phyloP scores from a whole-genome alignment of 2,113 vertebrate species.

The Procavia capensis region DNA sequence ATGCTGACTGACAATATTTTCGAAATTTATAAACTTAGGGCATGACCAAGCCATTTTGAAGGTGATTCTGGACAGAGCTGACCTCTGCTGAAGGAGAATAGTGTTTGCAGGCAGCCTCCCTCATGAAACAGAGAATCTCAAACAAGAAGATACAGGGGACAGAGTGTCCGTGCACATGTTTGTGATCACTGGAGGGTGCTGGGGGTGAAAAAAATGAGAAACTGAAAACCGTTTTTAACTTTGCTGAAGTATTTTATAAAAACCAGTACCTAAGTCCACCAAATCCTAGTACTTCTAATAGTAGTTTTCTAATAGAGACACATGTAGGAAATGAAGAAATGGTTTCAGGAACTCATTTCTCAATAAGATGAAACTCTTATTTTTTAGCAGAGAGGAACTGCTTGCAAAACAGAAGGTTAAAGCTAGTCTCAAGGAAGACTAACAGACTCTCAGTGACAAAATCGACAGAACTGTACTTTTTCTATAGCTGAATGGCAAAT shows the following conservation, averaged over 20 bases:
- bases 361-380: neutral
- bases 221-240: constrained; percentile 34
- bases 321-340: neutral
- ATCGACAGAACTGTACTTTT: constrained; percentile 34
- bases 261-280: neutral
- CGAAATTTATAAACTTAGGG: constrained; percentile 80
- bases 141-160: neutral
- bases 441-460: constrained; percentile 61
- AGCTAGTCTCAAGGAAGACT: neutral
- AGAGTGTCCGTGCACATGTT: neutral
- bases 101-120: neutral
- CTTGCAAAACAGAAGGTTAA: neutral
- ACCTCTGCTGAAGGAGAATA: constrained; percentile 69
- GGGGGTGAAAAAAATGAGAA: constrained; percentile 14
- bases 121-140: constrained; percentile 70
- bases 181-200: neutral
- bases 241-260: constrained; percentile 64
- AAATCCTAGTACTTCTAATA: neutral
- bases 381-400: neutral
- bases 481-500: constrained; percentile 48
- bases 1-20: constrained; percentile 85
- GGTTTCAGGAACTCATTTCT: neutral
- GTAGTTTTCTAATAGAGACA: neutral
- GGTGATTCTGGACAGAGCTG: constrained; percentile 64
- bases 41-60: constrained; percentile 78